Evolutionary conservation across 1,140 invertebrate genomes (phyloP), one percentile per base, ranked within the genome.

Genomic region (Leptonema lineaticorne): DNA sequence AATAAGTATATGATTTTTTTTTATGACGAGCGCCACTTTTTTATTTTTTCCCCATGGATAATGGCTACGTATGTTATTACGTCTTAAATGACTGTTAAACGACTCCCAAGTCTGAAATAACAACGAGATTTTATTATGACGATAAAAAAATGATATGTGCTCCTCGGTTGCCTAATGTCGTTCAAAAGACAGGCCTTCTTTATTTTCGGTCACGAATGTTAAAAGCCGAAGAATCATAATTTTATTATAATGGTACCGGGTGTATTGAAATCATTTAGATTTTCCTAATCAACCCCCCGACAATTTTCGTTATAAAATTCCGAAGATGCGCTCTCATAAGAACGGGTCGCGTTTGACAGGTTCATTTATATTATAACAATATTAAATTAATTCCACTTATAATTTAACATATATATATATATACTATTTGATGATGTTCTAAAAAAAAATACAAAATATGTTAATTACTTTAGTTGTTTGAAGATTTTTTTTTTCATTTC

Each of bases 121-220:
- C 50, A 29, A 66, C 53, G 24, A 66, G 48, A 64, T 69, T 69
- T 69, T 69, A 69, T 69, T 53, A 69, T 50, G 46, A 18, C 67
- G 67, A 69, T 69, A 69, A 69, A 69, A n/a, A 69, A 58, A 69
- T 69, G 62, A 63, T 57, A 69, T 69, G 67, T 69, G 67, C 62
- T 16, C 16, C 62, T 64, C 62, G 62, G 62, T 64, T 64, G 50
- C 62, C 62, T 64, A 64, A 64, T 64, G 62, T 64, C 62, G 62
- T 64, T 46, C 62, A 28, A n/a, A 18, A 16, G 62, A 64, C 62
- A 63, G n/a, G 59, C 37, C 62, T 64, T 64, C 62, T 64, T 64
- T 64, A 64, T 64, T 64, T n/a, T 53, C 57, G 58, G 67, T 46
- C 41, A 29, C 46, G 67, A 27, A 57, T 30, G 50, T 64, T 64